Conservation (phyloP, 2,888 invertebrate genomes). For the Pachycephus smyrnensis region DNA sequence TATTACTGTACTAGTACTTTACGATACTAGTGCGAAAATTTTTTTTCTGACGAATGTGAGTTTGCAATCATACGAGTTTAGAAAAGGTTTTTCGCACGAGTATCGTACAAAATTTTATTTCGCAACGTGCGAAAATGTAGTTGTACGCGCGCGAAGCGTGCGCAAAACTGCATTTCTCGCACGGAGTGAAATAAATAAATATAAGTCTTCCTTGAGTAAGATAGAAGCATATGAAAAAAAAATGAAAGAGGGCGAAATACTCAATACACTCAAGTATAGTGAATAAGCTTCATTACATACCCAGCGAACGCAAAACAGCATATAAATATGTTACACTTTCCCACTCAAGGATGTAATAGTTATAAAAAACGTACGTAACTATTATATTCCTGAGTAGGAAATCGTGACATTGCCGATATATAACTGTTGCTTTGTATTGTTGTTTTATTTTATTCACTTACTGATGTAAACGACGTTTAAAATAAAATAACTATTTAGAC, state of each 20-base stretch:
- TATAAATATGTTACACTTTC: not conserved
- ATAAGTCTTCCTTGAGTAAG: not conserved
- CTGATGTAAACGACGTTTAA: not conserved
- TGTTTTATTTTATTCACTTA: not conserved
- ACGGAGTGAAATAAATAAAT: no score
- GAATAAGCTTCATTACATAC: not conserved
- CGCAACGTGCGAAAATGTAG: no score
- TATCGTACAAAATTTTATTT: no score
- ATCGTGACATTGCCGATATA: not conserved
- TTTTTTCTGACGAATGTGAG: no score
- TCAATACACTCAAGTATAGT: not conserved
- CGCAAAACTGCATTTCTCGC: no score
- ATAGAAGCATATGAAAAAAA: not conserved
- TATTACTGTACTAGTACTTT: no score
- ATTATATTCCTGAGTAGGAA: not conserved
- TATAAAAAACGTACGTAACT: not conserved
- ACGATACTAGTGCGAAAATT: no score
- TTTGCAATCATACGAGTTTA: no score
- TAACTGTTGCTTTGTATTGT: not conserved
- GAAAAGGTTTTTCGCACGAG: no score
- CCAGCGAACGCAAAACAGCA: not conserved
- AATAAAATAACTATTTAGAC: not conserved
- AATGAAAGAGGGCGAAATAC: not conserved
- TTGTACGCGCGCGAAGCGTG: no score
- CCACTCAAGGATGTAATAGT: not conserved